phyloP scores from a whole-genome alignment of 2,113 vertebrate genomes.

The Synodontis membranacea region DNA sequence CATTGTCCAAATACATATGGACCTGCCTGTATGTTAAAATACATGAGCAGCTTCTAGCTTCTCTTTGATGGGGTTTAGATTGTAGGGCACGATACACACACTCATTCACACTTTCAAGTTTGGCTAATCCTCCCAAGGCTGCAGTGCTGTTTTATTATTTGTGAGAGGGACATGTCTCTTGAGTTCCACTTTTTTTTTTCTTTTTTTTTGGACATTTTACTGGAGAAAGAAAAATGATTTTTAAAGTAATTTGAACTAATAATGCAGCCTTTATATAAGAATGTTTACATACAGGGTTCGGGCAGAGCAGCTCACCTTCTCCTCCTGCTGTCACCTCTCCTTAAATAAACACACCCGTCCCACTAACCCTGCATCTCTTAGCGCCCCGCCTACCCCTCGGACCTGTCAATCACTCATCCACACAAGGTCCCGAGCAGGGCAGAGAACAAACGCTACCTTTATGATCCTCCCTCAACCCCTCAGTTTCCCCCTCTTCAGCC shows the following conservation, averaged over 20 bases:
- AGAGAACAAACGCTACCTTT: conserved; percentile 73
- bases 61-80: not conserved
- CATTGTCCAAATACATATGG: no score
- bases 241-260: not conserved
- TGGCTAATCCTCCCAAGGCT: not conserved
- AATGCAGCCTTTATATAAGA: not conserved
- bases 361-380: conserved; percentile 33
- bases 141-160: not conserved
- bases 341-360: conserved; percentile 56
- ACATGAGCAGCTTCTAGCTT: not conserved
- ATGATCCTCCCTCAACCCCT: conserved; percentile 53
- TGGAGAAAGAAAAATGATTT: not conserved
- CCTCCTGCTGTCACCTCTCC: conserved; percentile 45
- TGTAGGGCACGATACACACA: not conserved
- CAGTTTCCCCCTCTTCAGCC: conserved; percentile 6
- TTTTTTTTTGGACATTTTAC: not conserved
- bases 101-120: no score
- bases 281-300: not conserved
- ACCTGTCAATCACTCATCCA: conserved; percentile 64
- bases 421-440: conserved; percentile 59
- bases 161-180: not conserved
- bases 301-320: conserved; percentile 3
- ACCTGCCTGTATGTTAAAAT: not conserved
- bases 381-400: conserved; percentile 52
- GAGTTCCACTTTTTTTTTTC: not conserved